phyloP scores from a whole-genome alignment of 2,113 vertebrate genomes.

The Apaloderma vittatum region DNA sequence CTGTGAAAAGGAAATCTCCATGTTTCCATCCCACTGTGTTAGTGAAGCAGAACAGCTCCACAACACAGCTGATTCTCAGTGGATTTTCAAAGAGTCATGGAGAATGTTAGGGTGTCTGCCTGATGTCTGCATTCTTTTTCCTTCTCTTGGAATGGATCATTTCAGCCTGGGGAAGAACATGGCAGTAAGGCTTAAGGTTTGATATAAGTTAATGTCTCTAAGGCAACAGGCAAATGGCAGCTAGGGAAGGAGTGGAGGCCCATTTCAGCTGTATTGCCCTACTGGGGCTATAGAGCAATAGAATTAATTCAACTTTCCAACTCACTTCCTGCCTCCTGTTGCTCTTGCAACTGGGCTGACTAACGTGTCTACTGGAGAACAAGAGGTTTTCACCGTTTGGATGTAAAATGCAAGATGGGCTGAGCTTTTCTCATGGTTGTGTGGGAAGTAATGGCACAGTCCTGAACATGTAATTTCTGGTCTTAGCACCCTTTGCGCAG shows the following conservation, averaged over 20 bases:
- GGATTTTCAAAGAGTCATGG: neutral
- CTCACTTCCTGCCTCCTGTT: neutral
- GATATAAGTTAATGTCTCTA: neutral
- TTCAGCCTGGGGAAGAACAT: neutral
- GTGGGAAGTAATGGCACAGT: neutral
- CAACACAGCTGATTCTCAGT: fast-evolving
- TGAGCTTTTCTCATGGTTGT: neutral
- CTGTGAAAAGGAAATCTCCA: too few species aligned
- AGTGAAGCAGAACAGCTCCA: fast-evolving
- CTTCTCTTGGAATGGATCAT: neutral
- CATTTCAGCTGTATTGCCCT: too few species aligned
- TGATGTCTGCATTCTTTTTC: too few species aligned
- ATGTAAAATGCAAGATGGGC: neutral
- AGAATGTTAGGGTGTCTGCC: neutral
- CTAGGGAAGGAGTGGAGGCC: neutral
- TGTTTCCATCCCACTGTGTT: fast-evolving
- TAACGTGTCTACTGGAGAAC: neutral
- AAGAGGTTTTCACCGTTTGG: neutral
- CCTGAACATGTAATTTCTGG: fast-evolving
- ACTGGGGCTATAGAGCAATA: fast-evolving
- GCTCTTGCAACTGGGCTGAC: neutral
- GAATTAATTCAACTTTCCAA: neutral
- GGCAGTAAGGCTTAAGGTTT: neutral
- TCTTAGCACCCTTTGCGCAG: neutral
- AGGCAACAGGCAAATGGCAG: neutral